Evolutionary conservation across 1,140 invertebrate species (phyloP).

Genomic region (Drosophila repletoides): DNA sequence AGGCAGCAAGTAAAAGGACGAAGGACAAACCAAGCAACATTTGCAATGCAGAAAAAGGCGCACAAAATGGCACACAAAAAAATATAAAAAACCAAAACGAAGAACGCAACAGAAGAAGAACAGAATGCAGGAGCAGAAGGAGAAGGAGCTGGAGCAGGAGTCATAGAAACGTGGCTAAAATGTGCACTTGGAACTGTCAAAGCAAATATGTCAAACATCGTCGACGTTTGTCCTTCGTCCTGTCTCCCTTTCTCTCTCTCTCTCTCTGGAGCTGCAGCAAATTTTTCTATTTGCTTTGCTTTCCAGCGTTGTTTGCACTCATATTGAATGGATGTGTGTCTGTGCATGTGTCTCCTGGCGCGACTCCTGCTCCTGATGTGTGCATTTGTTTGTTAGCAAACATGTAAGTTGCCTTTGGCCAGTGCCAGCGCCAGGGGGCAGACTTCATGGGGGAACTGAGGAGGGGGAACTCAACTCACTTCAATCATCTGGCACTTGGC

Average conservation of each 20-base stretch:
- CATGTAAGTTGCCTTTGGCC: slow-evolving; percentile 80
- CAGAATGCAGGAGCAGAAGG: neutral
- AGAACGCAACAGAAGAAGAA: slow-evolving; percentile 28
- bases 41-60: slow-evolving; percentile 54
- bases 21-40: slow-evolving; percentile 22
- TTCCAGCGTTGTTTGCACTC: slow-evolving; percentile 73
- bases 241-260: slow-evolving; percentile 30
- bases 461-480: slow-evolving; percentile 40
- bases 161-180: slow-evolving; percentile 64
- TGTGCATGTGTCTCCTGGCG: slow-evolving; percentile 42
- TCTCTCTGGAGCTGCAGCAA: slow-evolving; percentile 52
- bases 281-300: slow-evolving; percentile 79
- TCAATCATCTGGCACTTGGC: slow-evolving; percentile 73
- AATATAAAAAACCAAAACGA: too few relatives aligned
- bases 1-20: slow-evolving; percentile 19
- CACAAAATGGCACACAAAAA: slow-evolving; percentile 65
- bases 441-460: neutral
- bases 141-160: neutral
- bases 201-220: slow-evolving; percentile 80
- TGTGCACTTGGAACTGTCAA: slow-evolving; percentile 79
- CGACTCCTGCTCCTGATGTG: slow-evolving; percentile 45
- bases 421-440: slow-evolving; percentile 31
- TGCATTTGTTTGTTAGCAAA: slow-evolving; percentile 80
- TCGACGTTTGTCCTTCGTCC: slow-evolving; percentile 49
- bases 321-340: slow-evolving; percentile 43